These are phyloP conservation scores for Hoplodrina blanda DNA, from an alignment of 2,888 invertebrate genomes.

Conservation along the genomic window DNA sequence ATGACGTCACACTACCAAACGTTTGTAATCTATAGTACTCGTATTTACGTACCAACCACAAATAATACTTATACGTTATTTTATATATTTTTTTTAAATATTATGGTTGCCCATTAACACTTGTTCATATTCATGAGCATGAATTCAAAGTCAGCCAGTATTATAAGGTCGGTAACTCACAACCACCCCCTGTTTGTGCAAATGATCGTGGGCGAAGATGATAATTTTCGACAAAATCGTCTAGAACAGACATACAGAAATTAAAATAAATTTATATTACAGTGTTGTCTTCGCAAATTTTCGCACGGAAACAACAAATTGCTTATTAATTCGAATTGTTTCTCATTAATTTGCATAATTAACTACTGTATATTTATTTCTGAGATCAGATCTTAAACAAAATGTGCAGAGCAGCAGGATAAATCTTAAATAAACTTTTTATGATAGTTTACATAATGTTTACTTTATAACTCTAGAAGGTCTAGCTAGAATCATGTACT, in stretches of 20 bases:
- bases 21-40: too few relatives aligned
- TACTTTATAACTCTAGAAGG: too few relatives aligned
- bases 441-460: not conserved
- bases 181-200: not conserved
- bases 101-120: not conserved
- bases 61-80: too few relatives aligned
- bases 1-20: too few relatives aligned
- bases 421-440: not conserved
- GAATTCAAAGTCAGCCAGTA: not conserved
- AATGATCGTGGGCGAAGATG: not conserved
- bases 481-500: too few relatives aligned
- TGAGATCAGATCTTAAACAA: not conserved
- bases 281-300: not conserved
- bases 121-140: not conserved
- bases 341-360: slow-evolving; percentile 12
- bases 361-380: not conserved
- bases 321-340: slow-evolving; percentile 1
- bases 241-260: slow-evolving; percentile 14
- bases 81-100: too few relatives aligned
- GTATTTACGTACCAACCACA: too few relatives aligned
- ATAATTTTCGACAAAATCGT: not conserved
- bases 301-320: slow-evolving; percentile 3
- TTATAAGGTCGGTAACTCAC: not conserved
- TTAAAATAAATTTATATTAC: not conserved
- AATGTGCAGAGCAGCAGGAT: not conserved